Percentiles rank a stretch among this genome's conserved stretches.
These are phyloP conservation scores for Ctenodactylus gundi DNA, from an alignment of 2,113 vertebrate species.

Conservation along the genomic window DNA sequence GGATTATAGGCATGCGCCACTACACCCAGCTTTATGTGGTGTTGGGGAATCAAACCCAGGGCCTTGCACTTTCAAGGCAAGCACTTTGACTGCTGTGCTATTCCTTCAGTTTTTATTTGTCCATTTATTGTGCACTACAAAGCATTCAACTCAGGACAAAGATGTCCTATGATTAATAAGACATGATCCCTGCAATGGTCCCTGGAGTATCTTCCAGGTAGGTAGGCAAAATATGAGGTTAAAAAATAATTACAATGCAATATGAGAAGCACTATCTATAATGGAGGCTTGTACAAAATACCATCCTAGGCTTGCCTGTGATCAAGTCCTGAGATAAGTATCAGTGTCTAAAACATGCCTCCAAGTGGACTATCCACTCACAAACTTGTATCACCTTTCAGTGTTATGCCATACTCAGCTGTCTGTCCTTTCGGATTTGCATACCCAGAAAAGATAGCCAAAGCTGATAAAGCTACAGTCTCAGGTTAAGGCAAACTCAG, in stretches of 20 bases:
- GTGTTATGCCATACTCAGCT: neutral
- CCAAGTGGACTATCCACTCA: neutral
- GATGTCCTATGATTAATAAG: constrained; percentile 4
- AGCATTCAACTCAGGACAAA: neutral
- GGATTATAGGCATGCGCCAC: no score
- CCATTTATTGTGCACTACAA: neutral
- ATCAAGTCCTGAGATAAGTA: constrained; percentile 63
- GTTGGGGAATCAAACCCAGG: no score
- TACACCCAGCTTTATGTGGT: no score
- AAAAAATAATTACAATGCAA: constrained; percentile 37
- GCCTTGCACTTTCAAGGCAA: no score
- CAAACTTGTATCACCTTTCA: constrained; percentile 39
- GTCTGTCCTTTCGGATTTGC: constrained; percentile 53
- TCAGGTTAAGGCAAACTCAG: constrained; percentile 46
- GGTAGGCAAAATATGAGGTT: constrained; percentile 53
- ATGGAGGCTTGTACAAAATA: constrained; percentile 44
- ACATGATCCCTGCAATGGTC: neutral
- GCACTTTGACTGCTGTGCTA: no score
- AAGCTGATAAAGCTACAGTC: neutral
- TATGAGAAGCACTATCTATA: constrained; percentile 41
- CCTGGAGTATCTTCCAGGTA: constrained; percentile 12
- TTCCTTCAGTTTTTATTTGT: no score
- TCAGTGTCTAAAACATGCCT: constrained; percentile 64
- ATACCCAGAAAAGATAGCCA: constrained; percentile 45
- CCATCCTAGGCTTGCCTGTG: constrained; percentile 11